Evolutionary conservation across 2,888 invertebrate genomes (phyloP).

Genomic region (Hypselothyrea guttata): DNA sequence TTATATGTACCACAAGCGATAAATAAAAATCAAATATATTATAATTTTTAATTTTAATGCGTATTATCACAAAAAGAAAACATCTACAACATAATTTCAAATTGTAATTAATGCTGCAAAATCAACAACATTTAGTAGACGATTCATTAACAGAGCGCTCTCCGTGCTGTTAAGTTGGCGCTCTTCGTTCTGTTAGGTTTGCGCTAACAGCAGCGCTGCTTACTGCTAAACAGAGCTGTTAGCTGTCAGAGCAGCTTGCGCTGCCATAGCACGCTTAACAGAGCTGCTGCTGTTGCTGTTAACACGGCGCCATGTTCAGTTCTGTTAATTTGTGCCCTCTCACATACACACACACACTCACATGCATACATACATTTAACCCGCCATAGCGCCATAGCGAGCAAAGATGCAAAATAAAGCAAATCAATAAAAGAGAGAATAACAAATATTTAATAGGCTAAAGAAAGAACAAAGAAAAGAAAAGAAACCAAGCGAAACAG

Average conservation of each 20-base stretch:
- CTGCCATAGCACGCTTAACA: too few species aligned
- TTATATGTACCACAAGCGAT: too few species aligned
- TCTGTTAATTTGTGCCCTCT: conserved; percentile 1
- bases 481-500: conserved; percentile 55
- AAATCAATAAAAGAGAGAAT: conserved; percentile 34
- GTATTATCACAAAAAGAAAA: conserved; percentile 44
- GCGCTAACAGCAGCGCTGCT: too few species aligned
- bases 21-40: conserved; percentile 47
- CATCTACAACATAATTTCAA: conserved; percentile 59
- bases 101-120: conserved; percentile 72
- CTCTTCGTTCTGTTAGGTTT: too few species aligned
- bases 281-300: too few species aligned
- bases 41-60: conserved; percentile 48
- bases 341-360: conserved; percentile 4
- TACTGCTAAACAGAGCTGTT: too few species aligned
- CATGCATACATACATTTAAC: conserved; percentile 20
- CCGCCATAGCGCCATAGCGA: conserved; percentile 54
- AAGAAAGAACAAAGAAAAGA: conserved; percentile 12
- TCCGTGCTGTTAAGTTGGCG: too few species aligned
- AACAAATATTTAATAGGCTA: conserved; percentile 59
- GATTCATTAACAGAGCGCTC: conserved; percentile 29
- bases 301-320: too few species aligned
- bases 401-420: conserved; percentile 47
- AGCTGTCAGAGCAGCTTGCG: too few species aligned
- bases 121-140: conserved; percentile 37